These are phyloP conservation scores for Macroteleia sp. DNA, from an alignment of 2,888 invertebrate species.

Conservation along the genomic window DNA sequence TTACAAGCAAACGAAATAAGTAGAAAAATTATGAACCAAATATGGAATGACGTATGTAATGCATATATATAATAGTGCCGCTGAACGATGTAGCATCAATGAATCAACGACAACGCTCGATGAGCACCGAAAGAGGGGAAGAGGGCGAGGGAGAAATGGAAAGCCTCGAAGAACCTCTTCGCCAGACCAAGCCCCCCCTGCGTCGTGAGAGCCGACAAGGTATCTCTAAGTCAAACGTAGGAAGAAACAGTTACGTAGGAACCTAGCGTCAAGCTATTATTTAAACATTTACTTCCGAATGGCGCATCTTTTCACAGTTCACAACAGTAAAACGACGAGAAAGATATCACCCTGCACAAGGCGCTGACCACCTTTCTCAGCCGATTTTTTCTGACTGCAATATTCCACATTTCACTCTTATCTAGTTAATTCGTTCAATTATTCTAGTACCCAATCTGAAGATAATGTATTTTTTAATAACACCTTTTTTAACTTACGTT, in stretches of 20 bases:
- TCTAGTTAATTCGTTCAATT: too few species aligned
- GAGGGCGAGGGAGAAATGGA: conserved; percentile 84
- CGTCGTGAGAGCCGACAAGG: conserved; percentile 88
- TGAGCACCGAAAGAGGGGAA: conserved; percentile 87
- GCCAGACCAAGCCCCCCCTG: conserved; percentile 81
- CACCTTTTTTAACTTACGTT: too few species aligned
- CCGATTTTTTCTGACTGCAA: too few species aligned
- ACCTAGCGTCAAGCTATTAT: conserved; percentile 47
- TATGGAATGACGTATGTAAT: conserved; percentile 47
- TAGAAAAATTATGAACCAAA: too few species aligned
- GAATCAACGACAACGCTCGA: conserved; percentile 87
- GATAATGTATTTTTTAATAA: too few species aligned
- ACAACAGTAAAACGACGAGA: too few species aligned
- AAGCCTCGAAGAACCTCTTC: conserved; percentile 88
- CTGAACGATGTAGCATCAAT: conserved; percentile 87
- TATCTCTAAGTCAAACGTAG: conserved; percentile 79
- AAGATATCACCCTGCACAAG: conserved; percentile 31
- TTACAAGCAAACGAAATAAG: too few species aligned
- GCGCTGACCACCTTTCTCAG: not conserved
- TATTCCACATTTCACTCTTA: too few species aligned
- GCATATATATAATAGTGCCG: conserved; percentile 86
- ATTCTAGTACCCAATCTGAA: too few species aligned
- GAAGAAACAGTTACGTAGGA: conserved; percentile 62
- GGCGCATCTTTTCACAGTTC: conserved; percentile 23
- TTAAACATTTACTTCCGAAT: conserved; percentile 24